These are phyloP conservation scores for Clusia tigrina DNA, from an alignment of 2,888 invertebrate species.

Conservation along the genomic window DNA sequence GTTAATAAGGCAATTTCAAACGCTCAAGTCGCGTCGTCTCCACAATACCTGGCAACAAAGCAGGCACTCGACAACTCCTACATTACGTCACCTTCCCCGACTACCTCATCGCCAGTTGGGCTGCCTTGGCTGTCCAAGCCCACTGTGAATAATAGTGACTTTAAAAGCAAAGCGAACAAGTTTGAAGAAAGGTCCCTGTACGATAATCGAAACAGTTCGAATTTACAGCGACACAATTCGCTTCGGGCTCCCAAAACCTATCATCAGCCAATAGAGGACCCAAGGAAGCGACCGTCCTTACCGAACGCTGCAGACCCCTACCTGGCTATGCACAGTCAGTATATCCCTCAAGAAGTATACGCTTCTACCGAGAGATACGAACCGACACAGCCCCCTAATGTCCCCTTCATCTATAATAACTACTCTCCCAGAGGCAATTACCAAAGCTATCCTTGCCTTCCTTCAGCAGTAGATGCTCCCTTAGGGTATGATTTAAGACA, in stretches of 20 bases:
- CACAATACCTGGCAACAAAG: slow-evolving; percentile 39
- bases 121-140: slow-evolving; percentile 67
- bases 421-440: slow-evolving; percentile 41
- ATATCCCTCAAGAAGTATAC: slow-evolving; percentile 24
- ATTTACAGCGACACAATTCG: slow-evolving; percentile 58
- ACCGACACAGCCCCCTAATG: slow-evolving; percentile 51
- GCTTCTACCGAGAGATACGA: not conserved
- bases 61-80: slow-evolving; percentile 27
- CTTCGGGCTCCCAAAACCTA: slow-evolving; percentile 42
- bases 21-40: slow-evolving; percentile 23
- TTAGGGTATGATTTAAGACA: slow-evolving; percentile 56
- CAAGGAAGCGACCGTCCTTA: slow-evolving; percentile 59
- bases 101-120: slow-evolving; percentile 54
- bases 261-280: slow-evolving; percentile 42
- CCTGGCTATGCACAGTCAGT: slow-evolving; percentile 23
- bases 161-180: slow-evolving; percentile 68
- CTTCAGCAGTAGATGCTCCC: slow-evolving; percentile 67
- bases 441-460: slow-evolving; percentile 64
- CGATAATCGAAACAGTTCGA: slow-evolving; percentile 35
- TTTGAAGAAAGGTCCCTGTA: slow-evolving; percentile 66
- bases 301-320: slow-evolving; percentile 59
- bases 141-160: slow-evolving; percentile 66
- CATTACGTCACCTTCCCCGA: slow-evolving; percentile 48
- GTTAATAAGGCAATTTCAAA: slow-evolving; percentile 15
- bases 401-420: slow-evolving; percentile 55